Percentiles rank a stretch among this genome's conserved stretches.
phyloP scores from a whole-genome alignment of 2,113 vertebrate species.

The Oryzias javanicus region DNA sequence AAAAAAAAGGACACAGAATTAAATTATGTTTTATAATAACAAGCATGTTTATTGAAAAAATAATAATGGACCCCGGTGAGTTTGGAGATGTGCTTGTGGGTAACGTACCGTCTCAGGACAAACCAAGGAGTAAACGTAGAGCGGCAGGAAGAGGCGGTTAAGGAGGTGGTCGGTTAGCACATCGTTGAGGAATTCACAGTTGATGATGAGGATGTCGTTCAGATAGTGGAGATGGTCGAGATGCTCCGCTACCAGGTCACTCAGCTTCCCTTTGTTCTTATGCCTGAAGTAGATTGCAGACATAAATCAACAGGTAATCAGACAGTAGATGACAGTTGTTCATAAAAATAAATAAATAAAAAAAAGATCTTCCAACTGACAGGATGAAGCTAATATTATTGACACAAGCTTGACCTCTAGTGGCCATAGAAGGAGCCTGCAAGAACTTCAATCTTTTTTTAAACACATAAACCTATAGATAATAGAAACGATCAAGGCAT shows the following conservation, averaged over 20 bases:
- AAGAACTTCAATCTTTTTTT: too few relatives aligned
- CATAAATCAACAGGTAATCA: background rate
- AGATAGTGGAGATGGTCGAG: constrained; percentile 98
- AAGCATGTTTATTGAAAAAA: too few relatives aligned
- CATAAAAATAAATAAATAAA: background rate
- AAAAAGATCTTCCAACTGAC: background rate
- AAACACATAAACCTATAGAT: too few relatives aligned
- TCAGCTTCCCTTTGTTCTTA: constrained; percentile 92
- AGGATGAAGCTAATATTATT: constrained; percentile 1
- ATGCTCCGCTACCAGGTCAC: constrained; percentile 96
- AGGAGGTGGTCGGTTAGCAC: constrained; percentile 96
- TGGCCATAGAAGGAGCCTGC: constrained; percentile 20
- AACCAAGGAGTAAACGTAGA: constrained; percentile 94
- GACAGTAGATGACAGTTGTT: background rate
- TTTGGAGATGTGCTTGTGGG: background rate
- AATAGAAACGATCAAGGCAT: too few relatives aligned
- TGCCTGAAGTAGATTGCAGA: constrained; percentile 78
- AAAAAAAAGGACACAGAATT: too few relatives aligned
- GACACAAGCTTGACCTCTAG: constrained; percentile 48
- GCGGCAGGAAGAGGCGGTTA: constrained; percentile 94
- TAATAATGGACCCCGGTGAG: background rate
- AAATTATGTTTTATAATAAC: too few relatives aligned
- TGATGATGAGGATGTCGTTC: constrained; percentile 98
- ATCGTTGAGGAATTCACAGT: constrained; percentile 98
- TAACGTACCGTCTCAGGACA: constrained; percentile 81